These are phyloP conservation scores for Formica exsecta DNA, from an alignment of 1,140 invertebrate genomes.

Conservation along the genomic window DNA sequence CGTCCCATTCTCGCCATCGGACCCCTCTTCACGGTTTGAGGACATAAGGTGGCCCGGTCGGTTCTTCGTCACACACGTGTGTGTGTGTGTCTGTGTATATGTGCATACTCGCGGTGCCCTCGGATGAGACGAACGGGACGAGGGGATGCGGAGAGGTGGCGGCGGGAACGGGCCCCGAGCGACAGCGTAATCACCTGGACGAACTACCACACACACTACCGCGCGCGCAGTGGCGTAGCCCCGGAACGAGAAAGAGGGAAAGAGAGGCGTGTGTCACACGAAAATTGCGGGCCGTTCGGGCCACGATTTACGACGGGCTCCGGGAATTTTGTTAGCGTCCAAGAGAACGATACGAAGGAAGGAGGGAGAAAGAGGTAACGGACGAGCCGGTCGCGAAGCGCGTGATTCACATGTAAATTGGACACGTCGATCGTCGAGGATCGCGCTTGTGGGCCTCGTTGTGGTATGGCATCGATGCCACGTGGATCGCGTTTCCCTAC, in stretches of 20 bases:
- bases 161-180: slow-evolving; percentile 79
- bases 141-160: slow-evolving; percentile 35
- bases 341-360: slow-evolving; percentile 38
- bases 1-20: slow-evolving; percentile 56
- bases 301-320: slow-evolving; percentile 68
- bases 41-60: slow-evolving; percentile 78
- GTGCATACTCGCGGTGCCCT: background rate
- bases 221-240: slow-evolving; percentile 69
- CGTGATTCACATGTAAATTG: slow-evolving; percentile 75
- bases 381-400: slow-evolving; percentile 36
- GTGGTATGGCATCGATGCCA: slow-evolving; percentile 68
- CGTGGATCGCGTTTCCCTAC: slow-evolving; percentile 69
- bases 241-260: slow-evolving; percentile 27
- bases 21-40: slow-evolving; percentile 76
- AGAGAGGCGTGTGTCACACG: slow-evolving; percentile 57
- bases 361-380: background rate
- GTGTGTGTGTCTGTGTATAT: background rate
- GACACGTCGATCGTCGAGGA: slow-evolving; percentile 62
- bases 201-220: slow-evolving; percentile 80
- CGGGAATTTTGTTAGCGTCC: slow-evolving; percentile 54
- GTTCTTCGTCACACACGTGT: slow-evolving; percentile 57
- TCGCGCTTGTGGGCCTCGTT: slow-evolving; percentile 47
- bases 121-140: slow-evolving; percentile 34
- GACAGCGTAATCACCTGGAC: slow-evolving; percentile 86
- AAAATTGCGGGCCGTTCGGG: slow-evolving; percentile 62